These are phyloP conservation scores for Mormyrus proboscirostris DNA, from an alignment of 2,797 vertebrate species.

Conservation along the genomic window DNA sequence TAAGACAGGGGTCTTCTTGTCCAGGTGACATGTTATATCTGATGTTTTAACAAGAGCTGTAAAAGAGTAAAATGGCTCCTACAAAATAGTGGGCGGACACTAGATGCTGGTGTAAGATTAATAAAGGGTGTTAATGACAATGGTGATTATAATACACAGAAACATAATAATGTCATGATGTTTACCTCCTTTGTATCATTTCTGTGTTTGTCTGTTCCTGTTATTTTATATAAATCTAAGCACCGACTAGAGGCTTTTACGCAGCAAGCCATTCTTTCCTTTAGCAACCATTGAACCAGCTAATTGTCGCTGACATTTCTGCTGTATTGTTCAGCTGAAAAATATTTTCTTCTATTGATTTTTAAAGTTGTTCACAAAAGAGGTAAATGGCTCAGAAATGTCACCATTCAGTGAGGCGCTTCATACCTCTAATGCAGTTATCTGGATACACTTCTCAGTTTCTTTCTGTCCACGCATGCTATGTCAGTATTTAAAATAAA, in stretches of 20 bases:
- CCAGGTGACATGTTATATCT: neutral
- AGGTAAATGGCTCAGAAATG: constrained; percentile 50
- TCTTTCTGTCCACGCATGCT: constrained; percentile 43
- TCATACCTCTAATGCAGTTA: constrained; percentile 38
- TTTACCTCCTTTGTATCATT: neutral
- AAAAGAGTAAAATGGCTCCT: neutral
- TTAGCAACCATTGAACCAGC: constrained; percentile 45
- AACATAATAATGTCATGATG: neutral
- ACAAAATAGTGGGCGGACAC: neutral
- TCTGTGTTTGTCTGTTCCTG: neutral
- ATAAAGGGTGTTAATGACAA: neutral
- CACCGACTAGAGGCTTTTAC: constrained; percentile 55
- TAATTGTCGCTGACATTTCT: constrained; percentile 73
- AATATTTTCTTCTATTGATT: constrained; percentile 50
- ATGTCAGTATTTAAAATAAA: constrained; percentile 34
- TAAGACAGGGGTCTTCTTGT: neutral
- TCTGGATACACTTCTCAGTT: constrained; percentile 46
- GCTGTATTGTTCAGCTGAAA: constrained; percentile 53
- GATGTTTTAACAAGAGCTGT: neutral
- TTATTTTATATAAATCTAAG: constrained; percentile 8
- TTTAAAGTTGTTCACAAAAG: constrained; percentile 51
- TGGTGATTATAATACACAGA: neutral
- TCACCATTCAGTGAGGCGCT: constrained; percentile 46
- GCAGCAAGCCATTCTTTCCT: constrained; percentile 60
- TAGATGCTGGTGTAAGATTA: neutral